Base-by-base conservation (phyloP, 2,113 vertebrate species). In the Lasiurus borealis region DNA sequence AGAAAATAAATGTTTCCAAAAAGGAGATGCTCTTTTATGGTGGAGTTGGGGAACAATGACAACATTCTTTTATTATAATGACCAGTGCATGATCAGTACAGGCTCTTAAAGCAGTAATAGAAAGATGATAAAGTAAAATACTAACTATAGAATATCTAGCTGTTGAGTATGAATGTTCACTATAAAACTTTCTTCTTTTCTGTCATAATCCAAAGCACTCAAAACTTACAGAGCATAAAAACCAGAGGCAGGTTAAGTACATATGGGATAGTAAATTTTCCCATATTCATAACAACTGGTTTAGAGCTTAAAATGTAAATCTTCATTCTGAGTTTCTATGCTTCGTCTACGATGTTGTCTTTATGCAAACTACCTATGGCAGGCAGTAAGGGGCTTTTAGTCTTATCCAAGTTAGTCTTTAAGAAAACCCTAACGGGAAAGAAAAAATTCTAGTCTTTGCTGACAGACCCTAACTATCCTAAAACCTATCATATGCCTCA, bases 1-100 rank as follows among this genome's bases (percentile, higher is more conserved):
- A 95, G 81, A 92, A 96, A 95, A 57, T 19, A 89, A 96, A 91
- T 62, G 18, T 21, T 36, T 34, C 9, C 40, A 80, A 84, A 96
- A 92, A 69, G 87, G 78, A 88, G 64, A 80, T 52, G 46, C 19
- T 84, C 73, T 91, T 92, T 92, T 85, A 91, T 66, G 12, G 62
- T 4, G 14, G 15, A 80, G 34, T 29, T 46, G 25, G 52, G 72
- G 31, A 85, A 92, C n/a, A 93, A 94, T 64, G 13, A 73, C 21
- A 88, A 75, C 50, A 87, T 29, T 94, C 73, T 85, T 94, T 66
- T 34, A 31, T 52, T 50, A 69, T 9, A 86, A 54, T 21, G 44
- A 85, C 76, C 13, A 88, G 69, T 11, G 46, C 27, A 72, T 14
- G 71, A 75, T 18, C 5, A 71, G 31, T 91, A 52, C 10, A 82